Conservation (phyloP, 2,888 invertebrate genomes). For the Agrochola circellaris region DNA sequence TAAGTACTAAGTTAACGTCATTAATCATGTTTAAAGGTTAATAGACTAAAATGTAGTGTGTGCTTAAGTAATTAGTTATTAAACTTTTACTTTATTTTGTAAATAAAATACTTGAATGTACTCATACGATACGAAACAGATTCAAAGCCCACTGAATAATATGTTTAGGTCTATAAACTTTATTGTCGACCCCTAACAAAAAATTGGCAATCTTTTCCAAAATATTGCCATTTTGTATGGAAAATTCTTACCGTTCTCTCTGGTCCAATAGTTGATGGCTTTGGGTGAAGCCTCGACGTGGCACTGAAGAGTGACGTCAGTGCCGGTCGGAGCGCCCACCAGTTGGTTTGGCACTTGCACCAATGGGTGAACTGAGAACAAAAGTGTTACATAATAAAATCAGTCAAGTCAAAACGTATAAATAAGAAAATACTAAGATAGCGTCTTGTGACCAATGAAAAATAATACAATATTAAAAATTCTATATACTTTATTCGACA, state of each 20-base stretch:
- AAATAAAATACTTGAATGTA: neutral
- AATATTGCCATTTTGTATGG: neutral
- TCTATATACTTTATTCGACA: no score
- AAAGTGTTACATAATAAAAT: constrained; percentile 25
- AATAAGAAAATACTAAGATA: neutral
- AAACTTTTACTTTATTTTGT: neutral
- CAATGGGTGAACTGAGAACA: constrained; percentile 95
- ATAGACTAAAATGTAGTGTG: constrained; percentile 20
- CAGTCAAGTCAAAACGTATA: neutral
- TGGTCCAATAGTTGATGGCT: constrained; percentile 98
- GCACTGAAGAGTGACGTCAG: constrained; percentile 95
- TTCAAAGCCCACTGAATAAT: no score
- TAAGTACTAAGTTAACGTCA: constrained; percentile 11
- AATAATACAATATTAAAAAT: neutral
- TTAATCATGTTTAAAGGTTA: constrained; percentile 44
- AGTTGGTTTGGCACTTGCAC: constrained; percentile 98
- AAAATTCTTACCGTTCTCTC: constrained; percentile 94
- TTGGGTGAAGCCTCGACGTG: constrained; percentile 98
- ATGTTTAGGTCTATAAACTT: neutral
- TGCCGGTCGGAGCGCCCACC: constrained; percentile 96
- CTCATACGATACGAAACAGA: neutral
- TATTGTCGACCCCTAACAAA: neutral
- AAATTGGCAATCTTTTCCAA: neutral
- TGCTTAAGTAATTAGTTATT: constrained; percentile 20
- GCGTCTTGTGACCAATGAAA: neutral